phyloP scores from a whole-genome alignment of 1,140 invertebrate genomes.

The Lithobius niger region DNA sequence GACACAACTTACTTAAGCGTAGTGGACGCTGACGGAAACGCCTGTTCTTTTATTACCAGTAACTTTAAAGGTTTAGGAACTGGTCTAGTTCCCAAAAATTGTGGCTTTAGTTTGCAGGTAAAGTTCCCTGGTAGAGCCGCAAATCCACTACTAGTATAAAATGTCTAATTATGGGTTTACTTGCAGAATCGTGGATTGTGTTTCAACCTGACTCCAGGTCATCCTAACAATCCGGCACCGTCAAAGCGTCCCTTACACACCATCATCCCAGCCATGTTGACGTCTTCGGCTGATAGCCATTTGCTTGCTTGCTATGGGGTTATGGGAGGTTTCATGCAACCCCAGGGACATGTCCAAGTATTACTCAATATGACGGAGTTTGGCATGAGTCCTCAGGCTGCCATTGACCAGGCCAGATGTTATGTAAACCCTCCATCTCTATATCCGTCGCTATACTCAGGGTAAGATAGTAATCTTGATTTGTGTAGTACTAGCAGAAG shows the following conservation, averaged over 20 bases:
- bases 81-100: slow-evolving; percentile 28
- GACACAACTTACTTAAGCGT: slow-evolving; percentile 34
- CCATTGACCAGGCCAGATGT: slow-evolving; percentile 27
- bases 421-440: neutral
- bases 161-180: too few relatives aligned
- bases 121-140: neutral
- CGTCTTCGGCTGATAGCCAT: slow-evolving; percentile 23
- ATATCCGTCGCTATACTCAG: neutral
- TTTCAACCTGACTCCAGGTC: slow-evolving; percentile 15
- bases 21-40: slow-evolving; percentile 31
- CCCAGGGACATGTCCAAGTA: slow-evolving; percentile 30
- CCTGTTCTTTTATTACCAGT: slow-evolving; percentile 27
- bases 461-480: neutral
- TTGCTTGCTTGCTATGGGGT: slow-evolving; percentile 27
- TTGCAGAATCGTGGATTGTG: slow-evolving; percentile 11
- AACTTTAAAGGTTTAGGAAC: slow-evolving; percentile 29
- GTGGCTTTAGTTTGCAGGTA: slow-evolving; percentile 31
- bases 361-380: slow-evolving; percentile 32
- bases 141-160: neutral
- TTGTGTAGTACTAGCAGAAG: too few relatives aligned
- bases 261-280: slow-evolving; percentile 31
- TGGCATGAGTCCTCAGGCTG: slow-evolving; percentile 29
- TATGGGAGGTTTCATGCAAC: slow-evolving; percentile 33
- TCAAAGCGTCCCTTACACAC: slow-evolving; percentile 30
- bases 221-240: slow-evolving; percentile 27